phyloP scores from a whole-genome alignment of 1,140 invertebrate genomes.

The Papilio polyxenes region DNA sequence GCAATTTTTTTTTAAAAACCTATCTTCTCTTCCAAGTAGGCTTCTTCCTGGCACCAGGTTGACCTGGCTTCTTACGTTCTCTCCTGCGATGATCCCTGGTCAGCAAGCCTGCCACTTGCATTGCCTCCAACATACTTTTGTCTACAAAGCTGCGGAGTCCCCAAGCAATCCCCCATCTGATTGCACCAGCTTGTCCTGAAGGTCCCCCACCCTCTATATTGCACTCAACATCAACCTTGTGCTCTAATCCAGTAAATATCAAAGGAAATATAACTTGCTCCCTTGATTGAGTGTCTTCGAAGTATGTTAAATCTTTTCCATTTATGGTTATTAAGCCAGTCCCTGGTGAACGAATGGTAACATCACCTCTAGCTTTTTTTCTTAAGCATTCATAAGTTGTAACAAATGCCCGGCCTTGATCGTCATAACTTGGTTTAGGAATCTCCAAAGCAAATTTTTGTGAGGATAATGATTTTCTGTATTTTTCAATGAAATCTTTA shows the following conservation, averaged over 20 bases:
- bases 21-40: slow-evolving; percentile 96
- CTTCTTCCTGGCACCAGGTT: slow-evolving; percentile 93
- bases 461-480: slow-evolving; percentile 81
- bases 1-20: slow-evolving; percentile 54
- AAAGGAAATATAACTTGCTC: slow-evolving; percentile 94
- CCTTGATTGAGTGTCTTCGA: slow-evolving; percentile 84
- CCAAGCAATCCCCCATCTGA: slow-evolving; percentile 92
- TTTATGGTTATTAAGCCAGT: slow-evolving; percentile 92
- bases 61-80: slow-evolving; percentile 97
- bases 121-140: slow-evolving; percentile 87
- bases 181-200: slow-evolving; percentile 90
- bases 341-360: slow-evolving; percentile 87
- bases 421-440: slow-evolving; percentile 85
- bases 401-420: slow-evolving; percentile 85
- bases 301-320: slow-evolving; percentile 88
- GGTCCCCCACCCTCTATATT: slow-evolving; percentile 85
- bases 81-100: slow-evolving; percentile 88
- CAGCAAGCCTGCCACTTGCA: slow-evolving; percentile 96
- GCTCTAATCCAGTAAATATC: slow-evolving; percentile 87
- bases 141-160: slow-evolving; percentile 91
- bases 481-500: slow-evolving; percentile 88
- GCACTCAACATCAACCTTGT: slow-evolving; percentile 92
- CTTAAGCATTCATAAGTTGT: slow-evolving; percentile 86
- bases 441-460: slow-evolving; percentile 81
- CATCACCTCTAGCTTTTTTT: slow-evolving; percentile 85